Percentiles rank a stretch among this genome's conserved stretches.
These are phyloP conservation scores for Platycnemis pennipes DNA, from an alignment of 2,888 invertebrate species.

Conservation along the genomic window DNA sequence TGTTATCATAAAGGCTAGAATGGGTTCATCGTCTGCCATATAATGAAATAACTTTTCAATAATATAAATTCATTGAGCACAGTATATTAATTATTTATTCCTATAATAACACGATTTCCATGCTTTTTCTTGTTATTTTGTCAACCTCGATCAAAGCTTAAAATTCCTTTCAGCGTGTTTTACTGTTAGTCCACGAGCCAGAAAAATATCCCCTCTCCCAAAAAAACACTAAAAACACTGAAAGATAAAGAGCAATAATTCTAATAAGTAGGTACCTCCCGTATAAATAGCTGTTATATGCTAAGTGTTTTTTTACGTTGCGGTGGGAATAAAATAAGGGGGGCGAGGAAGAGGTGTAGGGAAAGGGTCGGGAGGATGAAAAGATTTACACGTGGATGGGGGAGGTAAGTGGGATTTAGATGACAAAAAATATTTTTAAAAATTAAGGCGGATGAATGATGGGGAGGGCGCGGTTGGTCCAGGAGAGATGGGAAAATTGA, in stretches of 20 bases:
- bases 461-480: neutral
- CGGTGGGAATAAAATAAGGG: neutral
- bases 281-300: neutral
- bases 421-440: neutral
- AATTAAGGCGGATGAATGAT: neutral
- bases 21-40: no score
- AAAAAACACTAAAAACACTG: neutral
- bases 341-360: neutral
- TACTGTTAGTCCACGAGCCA: neutral
- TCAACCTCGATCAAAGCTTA: neutral
- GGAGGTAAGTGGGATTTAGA: slow-evolving; percentile 27
- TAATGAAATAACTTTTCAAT: no score
- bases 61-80: no score
- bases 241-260: neutral
- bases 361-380: neutral
- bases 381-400: neutral
- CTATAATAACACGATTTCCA: no score
- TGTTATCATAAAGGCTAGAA: no score
- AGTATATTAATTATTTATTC: no score
- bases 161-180: neutral
- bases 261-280: neutral
- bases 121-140: neutral
- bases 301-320: neutral
- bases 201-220: neutral
- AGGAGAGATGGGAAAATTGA: neutral